Base-by-base conservation (phyloP, 23 tunicate genomes). In the Aplidium turbinatum region DNA sequence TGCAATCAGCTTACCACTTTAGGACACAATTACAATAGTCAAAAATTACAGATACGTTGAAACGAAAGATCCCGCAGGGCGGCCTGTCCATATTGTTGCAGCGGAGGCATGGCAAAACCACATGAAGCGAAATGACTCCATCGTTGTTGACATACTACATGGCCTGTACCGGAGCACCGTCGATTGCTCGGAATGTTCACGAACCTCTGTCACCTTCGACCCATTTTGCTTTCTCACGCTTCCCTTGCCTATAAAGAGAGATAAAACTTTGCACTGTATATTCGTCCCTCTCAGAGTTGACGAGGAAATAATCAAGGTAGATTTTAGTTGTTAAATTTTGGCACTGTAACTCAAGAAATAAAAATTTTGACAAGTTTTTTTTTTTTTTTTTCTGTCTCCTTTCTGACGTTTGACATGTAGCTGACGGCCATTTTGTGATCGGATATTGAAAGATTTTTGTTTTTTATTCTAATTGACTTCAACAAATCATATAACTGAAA, bases 141-240 rank as follows among this genome's bases (percentile, higher is more conserved):
- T 86, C 40, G 78, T 93, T 35, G 93, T 86, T 0, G 94, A 93
- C 62, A 75, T 71, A 9, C 63, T 93, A 7, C 98, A 93, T 47
- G 98, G 98, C 4, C 70, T 86, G 34, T 81, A 86, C 47, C 86
- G 78, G 50, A 81, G 89, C 63, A 93, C 82, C 3, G 86, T 93
- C 18, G 93, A 81, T 47, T 93, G 98, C 52, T 94, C 98, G 11
- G 77, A 80, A 26, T 93, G 98, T 61, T 72, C 81, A 4, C 80
- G 98, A 6, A 75, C 87, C 23, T 93, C 98, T 5, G 85, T 93
- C 11, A 93, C 98, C 33, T 93, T 93, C 51, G 98, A 93, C 60
- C 98, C 98, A 3, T 93, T 86, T 61, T 92, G 98, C 33, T 81
- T 33, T 61, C 27, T 93, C 31, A 53, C 94, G 3, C 55, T 93